These are phyloP conservation scores for Chloropsis hardwickii DNA, from an alignment of 2,113 vertebrate species.

Conservation along the genomic window DNA sequence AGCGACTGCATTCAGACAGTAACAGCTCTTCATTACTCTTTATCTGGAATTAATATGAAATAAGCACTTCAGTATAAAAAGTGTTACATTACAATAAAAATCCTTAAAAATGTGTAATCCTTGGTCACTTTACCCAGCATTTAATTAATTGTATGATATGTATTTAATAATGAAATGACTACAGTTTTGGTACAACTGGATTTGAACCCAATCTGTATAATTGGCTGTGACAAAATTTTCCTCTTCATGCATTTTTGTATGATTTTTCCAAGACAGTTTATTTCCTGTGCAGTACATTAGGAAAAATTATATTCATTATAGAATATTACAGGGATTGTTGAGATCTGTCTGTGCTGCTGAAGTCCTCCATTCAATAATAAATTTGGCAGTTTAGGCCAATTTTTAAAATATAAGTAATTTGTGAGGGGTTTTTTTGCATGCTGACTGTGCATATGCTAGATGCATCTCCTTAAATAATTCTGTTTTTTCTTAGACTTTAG, in stretches of 20 bases:
- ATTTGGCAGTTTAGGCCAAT: background rate
- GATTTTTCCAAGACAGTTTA: background rate
- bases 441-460: background rate
- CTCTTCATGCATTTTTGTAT: background rate
- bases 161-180: background rate
- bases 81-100: background rate
- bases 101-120: background rate
- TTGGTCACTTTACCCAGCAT: background rate
- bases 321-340: background rate
- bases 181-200: background rate
- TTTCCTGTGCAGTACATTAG: background rate
- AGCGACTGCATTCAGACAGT: background rate
- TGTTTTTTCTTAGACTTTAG: slow-evolving; percentile 74
- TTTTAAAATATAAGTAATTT: background rate
- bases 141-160: background rate
- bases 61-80: background rate
- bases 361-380: background rate
- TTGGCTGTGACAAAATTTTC: background rate
- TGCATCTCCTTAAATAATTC: background rate
- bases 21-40: background rate
- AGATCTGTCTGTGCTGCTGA: background rate
- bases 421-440: background rate
- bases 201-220: background rate
- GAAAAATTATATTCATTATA: background rate
- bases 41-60: background rate